Evolutionary conservation across 64 coral and sea anemone species (phyloP).

Genomic region (Porites lutea): DNA sequence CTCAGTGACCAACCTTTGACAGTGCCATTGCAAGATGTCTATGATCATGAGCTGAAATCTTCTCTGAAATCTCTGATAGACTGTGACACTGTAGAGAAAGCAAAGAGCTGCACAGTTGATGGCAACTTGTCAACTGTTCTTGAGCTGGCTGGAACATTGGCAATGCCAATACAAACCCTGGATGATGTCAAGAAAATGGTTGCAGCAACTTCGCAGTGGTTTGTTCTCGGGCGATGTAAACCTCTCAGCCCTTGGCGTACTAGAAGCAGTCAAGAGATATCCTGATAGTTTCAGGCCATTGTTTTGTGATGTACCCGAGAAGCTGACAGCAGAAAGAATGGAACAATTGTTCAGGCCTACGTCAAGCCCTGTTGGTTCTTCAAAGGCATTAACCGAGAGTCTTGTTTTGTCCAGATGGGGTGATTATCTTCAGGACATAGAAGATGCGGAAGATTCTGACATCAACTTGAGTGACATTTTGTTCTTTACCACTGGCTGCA

Average conservation of each 20-base stretch:
- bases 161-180: too few species aligned
- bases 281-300: conserved; percentile 46
- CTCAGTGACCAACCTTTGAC: too few species aligned
- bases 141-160: too few species aligned
- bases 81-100: too few species aligned
- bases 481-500: conserved; percentile 69
- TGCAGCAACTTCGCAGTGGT: conserved; percentile 23
- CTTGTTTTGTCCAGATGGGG: conserved; percentile 59
- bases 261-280: conserved; percentile 52
- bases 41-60: too few species aligned
- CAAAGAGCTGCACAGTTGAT: too few species aligned
- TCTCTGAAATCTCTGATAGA: too few species aligned
- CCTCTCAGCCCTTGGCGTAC: too few species aligned
- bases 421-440: conserved; percentile 56
- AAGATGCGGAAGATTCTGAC: conserved; percentile 41
- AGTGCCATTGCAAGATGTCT: too few species aligned
- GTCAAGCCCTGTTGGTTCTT: conserved; percentile 37
- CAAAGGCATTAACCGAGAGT: conserved; percentile 30
- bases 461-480: conserved; percentile 64
- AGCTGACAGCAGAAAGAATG: conserved; percentile 55
- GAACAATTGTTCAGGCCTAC: conserved; percentile 25
- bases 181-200: conserved; percentile 41
- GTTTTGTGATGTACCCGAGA: conserved; percentile 48
- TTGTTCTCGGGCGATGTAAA: too few species aligned
- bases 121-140: too few species aligned